A percentile compares a stretch with the other conserved stretches of the same genome.
phyloP scores from a whole-genome alignment of 2,888 invertebrate genomes.

The Andrena flavipes region DNA sequence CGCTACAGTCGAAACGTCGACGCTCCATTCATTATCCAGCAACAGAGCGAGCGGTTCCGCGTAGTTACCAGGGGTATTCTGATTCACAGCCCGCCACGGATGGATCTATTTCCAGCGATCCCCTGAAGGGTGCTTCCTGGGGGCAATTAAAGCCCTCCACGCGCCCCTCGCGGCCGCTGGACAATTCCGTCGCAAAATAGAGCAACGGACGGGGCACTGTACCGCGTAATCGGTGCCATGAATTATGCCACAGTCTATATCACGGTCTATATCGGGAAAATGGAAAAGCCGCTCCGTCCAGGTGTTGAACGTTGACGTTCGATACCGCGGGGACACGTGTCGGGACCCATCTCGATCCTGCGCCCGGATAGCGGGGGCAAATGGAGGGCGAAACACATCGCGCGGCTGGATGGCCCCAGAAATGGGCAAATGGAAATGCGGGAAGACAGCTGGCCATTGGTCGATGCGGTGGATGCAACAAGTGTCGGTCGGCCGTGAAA shows the following conservation, averaged over 20 bases:
- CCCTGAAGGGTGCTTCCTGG: no score
- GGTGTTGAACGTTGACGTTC: background rate
- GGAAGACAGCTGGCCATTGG: slow-evolving; percentile 41
- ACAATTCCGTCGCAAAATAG: no score
- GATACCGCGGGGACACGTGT: background rate
- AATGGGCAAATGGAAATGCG: slow-evolving; percentile 2
- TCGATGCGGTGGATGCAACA: slow-evolving; percentile 72
- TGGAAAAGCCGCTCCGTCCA: background rate
- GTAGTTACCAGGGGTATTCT: no score
- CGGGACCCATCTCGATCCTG: background rate
- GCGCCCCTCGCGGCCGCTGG: background rate
- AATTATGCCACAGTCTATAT: background rate
- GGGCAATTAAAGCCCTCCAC: no score
- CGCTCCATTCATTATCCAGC: no score
- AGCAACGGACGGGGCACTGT: background rate
- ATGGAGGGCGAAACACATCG: background rate
- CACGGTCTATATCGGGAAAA: background rate
- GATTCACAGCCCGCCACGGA: no score
- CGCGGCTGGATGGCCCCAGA: background rate
- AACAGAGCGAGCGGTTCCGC: no score
- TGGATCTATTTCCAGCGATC: no score
- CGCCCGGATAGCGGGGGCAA: no score
- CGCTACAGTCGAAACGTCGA: no score
- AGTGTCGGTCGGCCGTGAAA: slow-evolving; percentile 77
- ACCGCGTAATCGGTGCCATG: background rate